Percentiles rank a stretch among this genome's conserved stretches.
Evolutionary conservation across 2,888 invertebrate species (phyloP).

Genomic region (Gymnoscelis rufifasciata): DNA sequence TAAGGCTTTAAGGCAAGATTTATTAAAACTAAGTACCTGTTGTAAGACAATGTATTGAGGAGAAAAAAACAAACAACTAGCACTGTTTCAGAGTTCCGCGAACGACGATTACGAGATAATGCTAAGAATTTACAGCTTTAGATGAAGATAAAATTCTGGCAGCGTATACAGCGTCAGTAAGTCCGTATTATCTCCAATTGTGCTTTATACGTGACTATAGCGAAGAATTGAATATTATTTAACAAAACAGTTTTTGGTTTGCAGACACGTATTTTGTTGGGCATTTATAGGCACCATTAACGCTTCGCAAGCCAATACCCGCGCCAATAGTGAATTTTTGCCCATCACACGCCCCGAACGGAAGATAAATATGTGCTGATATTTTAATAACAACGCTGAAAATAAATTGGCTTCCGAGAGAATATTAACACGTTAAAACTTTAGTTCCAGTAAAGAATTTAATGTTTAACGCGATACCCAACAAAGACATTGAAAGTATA

Average conservation of each 20-base stretch:
- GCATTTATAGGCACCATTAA: conserved; percentile 38
- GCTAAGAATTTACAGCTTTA: conserved; percentile 8
- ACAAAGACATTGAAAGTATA: conserved; percentile 8
- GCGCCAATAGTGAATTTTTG: conserved; percentile 37
- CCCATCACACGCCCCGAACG: conserved; percentile 22
- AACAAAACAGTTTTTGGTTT: conserved; percentile 33
- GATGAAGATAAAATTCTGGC: conserved; percentile 9
- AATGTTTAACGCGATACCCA: conserved; percentile 1
- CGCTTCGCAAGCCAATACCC: conserved; percentile 36
- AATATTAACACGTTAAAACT: conserved; percentile 3
- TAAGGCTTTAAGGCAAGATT: too few species aligned
- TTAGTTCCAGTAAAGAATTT: background rate
- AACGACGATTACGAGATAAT: conserved; percentile 8
- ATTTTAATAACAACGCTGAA: conserved; percentile 21
- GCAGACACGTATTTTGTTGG: conserved; percentile 39
- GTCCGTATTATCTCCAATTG: conserved; percentile 30
- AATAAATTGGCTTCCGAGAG: conserved; percentile 16
- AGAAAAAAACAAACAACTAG: conserved; percentile 2
- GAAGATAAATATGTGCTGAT: conserved; percentile 23
- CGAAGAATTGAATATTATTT: conserved; percentile 41
- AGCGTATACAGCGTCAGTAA: conserved; percentile 9
- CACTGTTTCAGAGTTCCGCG: conserved; percentile 11
- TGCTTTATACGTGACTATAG: conserved; percentile 37
- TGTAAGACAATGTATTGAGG: background rate
- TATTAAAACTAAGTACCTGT: conserved; percentile 5